Evolutionary conservation across 37 sponge, comb jelly and placozoan species (phyloP).

Genomic region (Theonella swinhoei): DNA sequence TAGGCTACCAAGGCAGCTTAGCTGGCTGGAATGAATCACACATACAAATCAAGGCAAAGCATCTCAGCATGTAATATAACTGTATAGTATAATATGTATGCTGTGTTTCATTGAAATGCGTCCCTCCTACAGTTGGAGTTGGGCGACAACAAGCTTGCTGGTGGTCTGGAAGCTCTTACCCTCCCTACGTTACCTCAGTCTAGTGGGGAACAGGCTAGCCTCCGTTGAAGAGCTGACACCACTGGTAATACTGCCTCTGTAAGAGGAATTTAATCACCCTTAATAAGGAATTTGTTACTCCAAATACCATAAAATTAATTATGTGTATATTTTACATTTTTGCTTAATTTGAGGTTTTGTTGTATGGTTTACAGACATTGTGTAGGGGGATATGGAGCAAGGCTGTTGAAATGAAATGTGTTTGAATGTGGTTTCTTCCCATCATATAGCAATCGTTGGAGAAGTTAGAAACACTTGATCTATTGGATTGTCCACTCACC

Average conservation of each 20-base stretch:
- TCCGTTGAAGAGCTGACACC: slow-evolving; percentile 70
- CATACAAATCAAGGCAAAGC: too few relatives aligned
- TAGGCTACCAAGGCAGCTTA: too few relatives aligned
- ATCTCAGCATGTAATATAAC: too few relatives aligned
- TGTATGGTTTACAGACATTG: background rate
- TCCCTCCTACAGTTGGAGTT: slow-evolving; percentile 71
- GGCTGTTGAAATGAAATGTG: too few relatives aligned
- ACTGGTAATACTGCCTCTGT: slow-evolving; percentile 88
- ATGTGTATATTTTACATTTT: too few relatives aligned
- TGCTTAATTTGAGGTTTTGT: too few relatives aligned
- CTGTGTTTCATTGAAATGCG: too few relatives aligned
- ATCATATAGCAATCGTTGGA: slow-evolving; percentile 45
- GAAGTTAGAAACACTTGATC: slow-evolving; percentile 71
- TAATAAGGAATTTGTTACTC: too few relatives aligned
- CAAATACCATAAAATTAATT: too few relatives aligned
- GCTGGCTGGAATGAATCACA: too few relatives aligned
- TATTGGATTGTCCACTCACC: slow-evolving; percentile 87
- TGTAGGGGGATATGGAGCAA: background rate
- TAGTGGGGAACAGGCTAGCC: slow-evolving; percentile 81
- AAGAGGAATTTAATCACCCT: too few relatives aligned
- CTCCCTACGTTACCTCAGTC: slow-evolving; percentile 38
- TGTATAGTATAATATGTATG: too few relatives aligned
- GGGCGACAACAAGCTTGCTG: slow-evolving; percentile 82
- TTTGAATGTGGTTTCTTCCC: background rate
- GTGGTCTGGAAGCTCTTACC: slow-evolving; percentile 52